Conservation (phyloP, 2,888 invertebrate genomes). For the Koerneria pararmatus region DNA sequence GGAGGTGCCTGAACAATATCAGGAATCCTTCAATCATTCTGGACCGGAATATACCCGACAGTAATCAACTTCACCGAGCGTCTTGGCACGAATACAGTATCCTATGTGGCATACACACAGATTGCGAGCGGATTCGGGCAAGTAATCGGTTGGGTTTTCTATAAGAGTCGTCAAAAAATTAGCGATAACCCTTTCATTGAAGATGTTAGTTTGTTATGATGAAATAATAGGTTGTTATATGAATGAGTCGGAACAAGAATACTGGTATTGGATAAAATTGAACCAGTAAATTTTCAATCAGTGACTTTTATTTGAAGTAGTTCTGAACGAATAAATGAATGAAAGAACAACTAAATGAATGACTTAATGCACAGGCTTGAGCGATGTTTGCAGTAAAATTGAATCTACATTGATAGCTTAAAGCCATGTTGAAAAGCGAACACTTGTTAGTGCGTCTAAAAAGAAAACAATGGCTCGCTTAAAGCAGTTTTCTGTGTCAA, state of each 20-base stretch:
- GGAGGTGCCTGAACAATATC: constrained; percentile 35
- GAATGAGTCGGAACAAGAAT: constrained; percentile 6
- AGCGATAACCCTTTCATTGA: constrained; percentile 19
- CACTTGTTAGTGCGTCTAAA: too few relatives aligned
- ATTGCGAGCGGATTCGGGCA: constrained; percentile 91
- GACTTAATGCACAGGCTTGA: too few relatives aligned
- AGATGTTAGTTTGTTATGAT: constrained; percentile 5
- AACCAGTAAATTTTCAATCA: too few relatives aligned
- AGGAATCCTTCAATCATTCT: constrained; percentile 31
- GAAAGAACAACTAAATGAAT: too few relatives aligned
- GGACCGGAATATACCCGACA: constrained; percentile 81
- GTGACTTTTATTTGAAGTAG: too few relatives aligned
- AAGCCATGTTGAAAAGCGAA: too few relatives aligned
- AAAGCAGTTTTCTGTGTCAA: too few relatives aligned
- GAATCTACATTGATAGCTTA: too few relatives aligned
- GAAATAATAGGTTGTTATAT: neutral
- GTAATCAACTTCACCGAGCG: constrained; percentile 80
- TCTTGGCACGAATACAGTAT: constrained; percentile 63
- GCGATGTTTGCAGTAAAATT: too few relatives aligned
- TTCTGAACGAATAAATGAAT: too few relatives aligned
- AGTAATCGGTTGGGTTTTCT: constrained; percentile 71
- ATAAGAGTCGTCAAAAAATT: neutral
- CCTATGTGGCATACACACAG: constrained; percentile 81
- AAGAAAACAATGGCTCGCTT: too few relatives aligned
- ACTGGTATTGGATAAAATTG: too few relatives aligned